Evolutionary conservation across 2,113 vertebrate species (phyloP), one percentile per base, ranked within the genome.

Genomic region (Stegastes partitus): DNA sequence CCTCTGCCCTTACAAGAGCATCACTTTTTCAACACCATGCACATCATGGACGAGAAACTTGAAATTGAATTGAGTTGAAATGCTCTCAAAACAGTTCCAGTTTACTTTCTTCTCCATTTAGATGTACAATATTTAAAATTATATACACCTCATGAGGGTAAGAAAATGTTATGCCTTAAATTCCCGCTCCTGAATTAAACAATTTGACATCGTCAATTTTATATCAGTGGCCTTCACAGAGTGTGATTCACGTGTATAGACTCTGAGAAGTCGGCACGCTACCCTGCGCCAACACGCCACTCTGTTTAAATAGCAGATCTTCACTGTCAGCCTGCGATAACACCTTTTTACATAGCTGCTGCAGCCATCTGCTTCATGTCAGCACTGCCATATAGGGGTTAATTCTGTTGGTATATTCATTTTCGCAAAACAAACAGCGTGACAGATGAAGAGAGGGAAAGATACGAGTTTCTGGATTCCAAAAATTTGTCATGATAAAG

Each of bases 401-500:
- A 88, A 92, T 87, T 90, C 87, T 92, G 90, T 92, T 92, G 89
- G 74, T 93, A 77, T 87, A 81, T 90, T 86, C 74, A 39, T 80
- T 90, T 89, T 90, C 82, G 87, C 88, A 92, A 93, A 91, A 93
- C 88, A 93, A 93, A 92, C 90, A 93, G 81, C 70, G 34, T 74
- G 85, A 83, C 80, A 74, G 85, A 89, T 57, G 70, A 84, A 73
- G 80, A 81, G 55, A 57, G 70, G 25, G 59, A 67, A 70, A 49
- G 18, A 31, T 45, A 51, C 19, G 75, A 23, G 62, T 78, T 77
- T 53, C 63, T 61, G 73, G 62, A 87, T 78, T 82, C 19, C 11
- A 56, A 79, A 76, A 78, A 70, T 71, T 62, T 82, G 82, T 82
- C 56, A 63, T 3, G 55, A 77, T 57, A 31, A 82, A 73, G 57